A percentile compares a stretch with the other conserved stretches of the same genome.
Evolutionary conservation across 2,888 invertebrate genomes (phyloP).

Genomic region (Asteroscopus sphinx): DNA sequence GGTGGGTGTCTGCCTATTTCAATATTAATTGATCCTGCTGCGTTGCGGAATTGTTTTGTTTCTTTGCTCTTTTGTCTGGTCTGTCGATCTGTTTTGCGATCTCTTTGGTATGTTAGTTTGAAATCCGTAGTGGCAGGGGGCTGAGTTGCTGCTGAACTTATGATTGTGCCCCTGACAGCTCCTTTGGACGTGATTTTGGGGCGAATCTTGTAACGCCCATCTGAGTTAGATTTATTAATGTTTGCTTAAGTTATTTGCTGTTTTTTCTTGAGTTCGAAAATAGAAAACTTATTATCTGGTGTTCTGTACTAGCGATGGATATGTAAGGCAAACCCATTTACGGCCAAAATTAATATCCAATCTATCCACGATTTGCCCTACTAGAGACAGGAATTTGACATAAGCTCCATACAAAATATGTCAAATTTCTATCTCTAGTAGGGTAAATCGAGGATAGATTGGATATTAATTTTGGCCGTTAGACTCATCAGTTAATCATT

Average conservation of each 20-base stretch:
- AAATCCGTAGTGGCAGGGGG: slow-evolving; percentile 38
- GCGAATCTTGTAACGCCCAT: slow-evolving; percentile 23
- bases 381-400: too few relatives aligned
- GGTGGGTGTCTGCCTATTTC: slow-evolving; percentile 76
- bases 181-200: slow-evolving; percentile 6
- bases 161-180: slow-evolving; percentile 26
- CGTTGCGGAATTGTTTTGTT: slow-evolving; percentile 65
- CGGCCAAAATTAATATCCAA: too few relatives aligned
- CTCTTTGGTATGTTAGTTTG: slow-evolving; percentile 40
- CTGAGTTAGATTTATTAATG: slow-evolving; percentile 32
- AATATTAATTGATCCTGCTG: slow-evolving; percentile 80
- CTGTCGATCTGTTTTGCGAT: slow-evolving; percentile 43
- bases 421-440: too few relatives aligned
- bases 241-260: background rate
- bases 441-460: too few relatives aligned
- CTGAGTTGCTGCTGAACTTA: slow-evolving; percentile 21
- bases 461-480: too few relatives aligned
- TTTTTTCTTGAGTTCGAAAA: background rate
- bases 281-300: slow-evolving; percentile 4
- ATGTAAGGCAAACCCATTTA: background rate
- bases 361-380: too few relatives aligned
- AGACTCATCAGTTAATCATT: background rate
- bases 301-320: background rate
- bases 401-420: too few relatives aligned
- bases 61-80: slow-evolving; percentile 59